phyloP scores from a whole-genome alignment of 2,888 invertebrate species.

The Diadegma fenestrale region DNA sequence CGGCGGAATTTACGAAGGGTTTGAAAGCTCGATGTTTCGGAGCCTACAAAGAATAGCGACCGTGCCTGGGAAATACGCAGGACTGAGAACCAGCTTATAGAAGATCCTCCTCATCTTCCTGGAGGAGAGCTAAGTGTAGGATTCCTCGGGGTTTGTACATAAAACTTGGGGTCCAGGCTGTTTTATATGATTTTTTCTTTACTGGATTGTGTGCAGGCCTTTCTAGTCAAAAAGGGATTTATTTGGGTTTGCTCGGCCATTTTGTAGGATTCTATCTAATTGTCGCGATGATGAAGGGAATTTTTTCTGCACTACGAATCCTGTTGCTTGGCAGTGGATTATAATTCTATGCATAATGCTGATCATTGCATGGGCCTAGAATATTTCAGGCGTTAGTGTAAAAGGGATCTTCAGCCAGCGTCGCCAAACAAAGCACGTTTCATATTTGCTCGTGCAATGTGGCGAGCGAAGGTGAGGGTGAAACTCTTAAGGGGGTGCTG shows the following conservation, averaged over 20 bases:
- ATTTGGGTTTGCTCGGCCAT: neutral
- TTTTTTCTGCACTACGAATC: neutral
- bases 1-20: slow-evolving; percentile 35
- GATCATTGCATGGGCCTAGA: neutral
- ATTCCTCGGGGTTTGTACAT: neutral
- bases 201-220: neutral
- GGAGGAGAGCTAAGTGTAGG: neutral
- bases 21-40: neutral
- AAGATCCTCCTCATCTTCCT: neutral
- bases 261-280: neutral
- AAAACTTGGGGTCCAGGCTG: neutral
- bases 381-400: neutral
- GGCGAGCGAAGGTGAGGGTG: neutral
- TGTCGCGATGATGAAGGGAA: neutral
- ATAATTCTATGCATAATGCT: neutral
- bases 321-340: neutral
- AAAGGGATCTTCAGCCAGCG: neutral
- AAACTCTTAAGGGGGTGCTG: slow-evolving; percentile 23
- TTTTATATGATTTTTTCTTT: neutral
- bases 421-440: slow-evolving; percentile 42
- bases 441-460: slow-evolving; percentile 39
- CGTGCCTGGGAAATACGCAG: neutral
- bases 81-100: neutral
- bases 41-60: neutral
- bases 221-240: neutral